Base-by-base conservation (phyloP, 2,888 invertebrate species). In the Chrysina gloriosa region DNA sequence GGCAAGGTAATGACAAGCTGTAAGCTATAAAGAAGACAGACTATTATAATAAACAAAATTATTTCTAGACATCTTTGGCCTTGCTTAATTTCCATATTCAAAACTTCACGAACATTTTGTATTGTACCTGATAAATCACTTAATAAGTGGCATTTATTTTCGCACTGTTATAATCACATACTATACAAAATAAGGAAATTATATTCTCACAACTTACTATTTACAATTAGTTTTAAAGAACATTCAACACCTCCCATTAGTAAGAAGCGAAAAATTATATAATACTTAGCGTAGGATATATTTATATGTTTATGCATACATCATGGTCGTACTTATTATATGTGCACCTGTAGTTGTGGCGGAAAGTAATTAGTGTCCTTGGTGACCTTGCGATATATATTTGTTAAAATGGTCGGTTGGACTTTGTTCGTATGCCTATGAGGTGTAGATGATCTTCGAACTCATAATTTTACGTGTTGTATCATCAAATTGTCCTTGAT, bases 401-500 rank as follows among this genome's bases (percentile, higher is more conserved):
- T 27, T 23, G 5, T n/a, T 34, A 23, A 56, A 36, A 21, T 21
- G 21, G 1, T n/a, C n/a, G n/a, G 25, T 27, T 27, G 58, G 27
- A 61, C 58, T 42, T 61, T 42, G 58, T 11, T 14, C 39, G 31
- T 58, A 23, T 21, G 7, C 5, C 11, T n/a, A n/a, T n/a, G n/a
- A 42, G 25, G 42, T 42, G 45, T 7, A 9, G 16, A 27, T 36
- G 52, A 64, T 50, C 47, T 48, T 63, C 48, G 63, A 27, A 63
- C 63, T 34, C 9, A 14, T 14, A 42, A 14, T 9, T 25, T 50
- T 64, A 31, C 16, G n/a, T 36, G 2, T 34, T 64, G n/a, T 61
- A 19, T 42, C 58, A 61, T 61, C 58, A 11, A n/a, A 50, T 50
- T 39, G 50, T 64, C 50, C 63, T 63, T 63, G 63, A 25, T 50